Base-by-base conservation (phyloP, 2,113 vertebrate genomes). In the Planiliza haematocheilus region DNA sequence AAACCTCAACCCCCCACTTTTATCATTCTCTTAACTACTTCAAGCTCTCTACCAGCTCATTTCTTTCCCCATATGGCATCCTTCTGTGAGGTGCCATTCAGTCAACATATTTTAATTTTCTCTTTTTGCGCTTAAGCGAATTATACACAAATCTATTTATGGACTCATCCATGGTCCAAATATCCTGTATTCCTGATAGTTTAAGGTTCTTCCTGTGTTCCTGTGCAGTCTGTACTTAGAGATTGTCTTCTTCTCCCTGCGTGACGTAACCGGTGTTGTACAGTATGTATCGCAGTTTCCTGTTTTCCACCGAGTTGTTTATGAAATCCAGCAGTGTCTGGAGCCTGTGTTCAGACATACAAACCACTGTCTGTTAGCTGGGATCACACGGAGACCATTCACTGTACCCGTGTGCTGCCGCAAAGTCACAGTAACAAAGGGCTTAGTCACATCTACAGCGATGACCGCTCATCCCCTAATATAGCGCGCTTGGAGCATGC, bases 231-330 rank as follows among this genome's bases (percentile, higher is more conserved):
- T 79, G 64, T 80, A 74, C 17, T 82, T 3, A 85, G 58, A 70
- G 58, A 50, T 50, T 16, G 59, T 43, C 61, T 67, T 55, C 38
- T 50, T 67, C 53, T 58, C 49, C 71, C 60, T 39, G 17, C 1
- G 21, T 84, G 73, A 70, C 61, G 69, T 77, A 50, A 79, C 76
- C 48, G 20, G 18, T 42, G 20, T 37, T 69, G 42, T 56, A 24
- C 62, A 60, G 41, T 61, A 63, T 86, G 77, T 72, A 75, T 85
- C 79, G 67, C 52, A 49, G 76, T 79, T 92, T 94, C 90, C 91
- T 93, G 90, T 92, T 93, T 89, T 89, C 79, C 52, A 8, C 69
- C 8, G 21, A 30, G 82, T 80, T 90, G 87, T 91, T 92, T 88
- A 86, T 85, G 77, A 83, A 88, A 87, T 85, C 64, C 7, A 5